Base-by-base conservation (phyloP, 2,888 invertebrate species). In the Cremastobaeus sp. region DNA sequence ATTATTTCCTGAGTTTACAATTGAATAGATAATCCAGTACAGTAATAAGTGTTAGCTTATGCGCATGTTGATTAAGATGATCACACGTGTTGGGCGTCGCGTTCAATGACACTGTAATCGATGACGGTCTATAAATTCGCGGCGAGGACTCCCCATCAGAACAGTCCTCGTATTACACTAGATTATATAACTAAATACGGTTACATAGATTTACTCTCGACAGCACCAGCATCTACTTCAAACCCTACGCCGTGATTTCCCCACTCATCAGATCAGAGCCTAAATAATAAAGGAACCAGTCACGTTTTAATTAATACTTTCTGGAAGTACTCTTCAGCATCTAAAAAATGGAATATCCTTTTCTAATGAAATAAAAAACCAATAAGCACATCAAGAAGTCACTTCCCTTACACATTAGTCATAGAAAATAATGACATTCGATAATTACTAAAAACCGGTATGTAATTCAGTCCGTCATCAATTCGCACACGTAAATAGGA, bases 31-130 rank as follows among this genome's bases (percentile, higher is more conserved):
- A 48, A 57, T 57, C 17, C 14, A 25, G 28, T 6, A 17, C n/a
- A 9, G 32, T 57, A 39, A 48, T 48, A 57, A 59, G 48, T 48
- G 21, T 35, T 50, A 34, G 37, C 34, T 62, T 55, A 68, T 64
- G 62, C 48, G 57, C 50, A 57, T 48, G 68, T 68, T 62, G 68
- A 66, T 73, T 68, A 62, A 62, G 73, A 64, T 73, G 62, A 73
- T 73, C 68, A 62, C 54, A 55, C 43, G 45, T 68, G 66, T 73
- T 55, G 59, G 50, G 32, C 50, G 47, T 30, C 52, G 21, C 43
- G 39, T 68, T 62, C 55, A 55, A 55, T 48, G 73, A 62, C 66
- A 55, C 52, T 41, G 62, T 68, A 68, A 68, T 73, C 73, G 73
- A 73, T 68, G 62, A 64, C 45, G 57, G 55, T 64, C 50, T 57